These are phyloP conservation scores for Panagrolaimus sp. DNA, from an alignment of 1,140 invertebrate genomes.

Conservation along the genomic window DNA sequence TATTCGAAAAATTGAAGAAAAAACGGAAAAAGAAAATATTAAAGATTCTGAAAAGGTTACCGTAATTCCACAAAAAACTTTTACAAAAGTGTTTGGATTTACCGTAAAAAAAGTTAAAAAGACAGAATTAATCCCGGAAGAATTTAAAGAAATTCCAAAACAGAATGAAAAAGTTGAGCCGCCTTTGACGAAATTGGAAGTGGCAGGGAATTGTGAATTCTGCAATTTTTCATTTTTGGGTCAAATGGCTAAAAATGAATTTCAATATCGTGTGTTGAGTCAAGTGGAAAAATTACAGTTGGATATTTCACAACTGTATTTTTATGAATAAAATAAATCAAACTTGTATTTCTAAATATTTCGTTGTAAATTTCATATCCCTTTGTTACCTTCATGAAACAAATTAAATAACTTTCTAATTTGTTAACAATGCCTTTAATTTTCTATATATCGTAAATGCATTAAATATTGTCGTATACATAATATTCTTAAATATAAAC, in stretches of 20 bases:
- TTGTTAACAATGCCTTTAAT: too few relatives aligned
- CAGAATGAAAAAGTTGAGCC: background rate
- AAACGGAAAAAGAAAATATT: background rate
- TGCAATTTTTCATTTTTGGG: background rate
- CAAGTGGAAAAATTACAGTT: background rate
- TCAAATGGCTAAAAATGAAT: background rate
- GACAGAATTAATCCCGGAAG: background rate
- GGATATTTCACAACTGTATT: slow-evolving; percentile 1
- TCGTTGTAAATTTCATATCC: too few relatives aligned
- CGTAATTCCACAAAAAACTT: background rate
- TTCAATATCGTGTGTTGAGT: background rate
- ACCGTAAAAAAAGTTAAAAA: background rate
- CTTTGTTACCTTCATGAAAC: too few relatives aligned
- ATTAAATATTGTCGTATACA: too few relatives aligned
- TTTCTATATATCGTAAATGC: too few relatives aligned
- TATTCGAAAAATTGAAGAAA: background rate
- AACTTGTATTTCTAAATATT: too few relatives aligned
- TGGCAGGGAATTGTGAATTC: slow-evolving; percentile 5
- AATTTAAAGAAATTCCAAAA: background rate
- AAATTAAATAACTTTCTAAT: too few relatives aligned
- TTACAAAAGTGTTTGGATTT: slow-evolving; percentile 12
- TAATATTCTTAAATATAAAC: too few relatives aligned
- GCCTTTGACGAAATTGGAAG: background rate
- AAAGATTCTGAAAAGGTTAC: background rate
- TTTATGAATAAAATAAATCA: background rate